Evolutionary conservation across 53 echinoderm and acorn worm genomes (phyloP), one percentile per base, ranked within the genome.

Genomic region (Glandiceps talaboti): DNA sequence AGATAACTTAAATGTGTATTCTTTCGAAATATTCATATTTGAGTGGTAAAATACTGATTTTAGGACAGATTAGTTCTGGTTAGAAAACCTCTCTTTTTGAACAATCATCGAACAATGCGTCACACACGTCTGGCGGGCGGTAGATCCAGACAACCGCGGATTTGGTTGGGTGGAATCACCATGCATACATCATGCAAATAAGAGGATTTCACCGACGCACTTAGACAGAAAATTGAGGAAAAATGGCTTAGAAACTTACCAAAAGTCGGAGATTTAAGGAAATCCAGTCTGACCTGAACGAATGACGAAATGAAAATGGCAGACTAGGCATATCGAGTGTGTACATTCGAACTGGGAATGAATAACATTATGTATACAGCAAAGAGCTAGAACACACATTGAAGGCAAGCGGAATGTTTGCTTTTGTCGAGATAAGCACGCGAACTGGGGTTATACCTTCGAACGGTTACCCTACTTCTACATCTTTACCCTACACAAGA

Each of bases 121-220:
- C n/a, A n/a, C n/a, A n/a, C n/a, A n/a, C n/a, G n/a, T n/a, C n/a
- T n/a, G n/a, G 64, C 64, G 6, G 64, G 6, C 64, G 64, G 64
- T 20, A 45, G 64, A 45, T 6, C 64, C 64, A 45, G n/a, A n/a
- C n/a, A n/a, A n/a, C n/a, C n/a, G n/a, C n/a, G n/a, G n/a, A n/a
- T n/a, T n/a, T n/a, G n/a, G n/a, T n/a, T n/a, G n/a, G n/a, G n/a
- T n/a, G n/a, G n/a, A n/a, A n/a, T n/a, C n/a, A n/a, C n/a, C 77
- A 83, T 76, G 30, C 77, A 33, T 32, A 83, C 29, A 28, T 27
- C 25, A 81, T 29, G 28, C 29, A 45, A 45, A 45, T 45, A 12
- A 45, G 64, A 6, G 20, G 64, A 45, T 45, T 6, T 45, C 6
- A 12, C 20, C 64, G 64, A 20, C 64, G 64, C 64, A 12, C 20